Evolutionary conservation across 35 echinoderm and acorn worm genomes (phyloP), one percentile per base, ranked within the genome.

Genomic region (Acanthaster planci): DNA sequence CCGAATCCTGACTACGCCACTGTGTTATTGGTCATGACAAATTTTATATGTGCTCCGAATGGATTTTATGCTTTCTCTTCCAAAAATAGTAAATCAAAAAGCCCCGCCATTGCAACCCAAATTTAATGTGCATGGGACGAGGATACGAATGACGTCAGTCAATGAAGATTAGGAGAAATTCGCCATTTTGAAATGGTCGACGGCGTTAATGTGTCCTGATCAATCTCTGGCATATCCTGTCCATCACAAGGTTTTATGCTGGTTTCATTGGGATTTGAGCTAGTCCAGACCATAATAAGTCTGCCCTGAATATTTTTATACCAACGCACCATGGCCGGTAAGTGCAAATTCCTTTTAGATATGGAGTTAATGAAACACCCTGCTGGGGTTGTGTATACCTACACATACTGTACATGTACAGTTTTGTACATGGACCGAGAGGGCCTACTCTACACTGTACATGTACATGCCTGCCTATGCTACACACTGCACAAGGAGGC

Each of bases 181-280:
- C 90, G 90, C 90, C 90, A 92, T 92, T 92, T 92, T 92, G 90
- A 87, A 92, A 92, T 92, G 79, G 87, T 72, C 34, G 87, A 38
- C 37, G 68, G 77, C 38, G 39, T 26, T 60, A 87, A 55, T 38
- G 39, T 76, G 86, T 44, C 18, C 50, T 38, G 78, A 77, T 55
- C 82, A 78, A 92, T 92, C 84, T 77, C 56, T 76, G 18, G 3
- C 38, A 60, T 67, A 92, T 92, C 90, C n/a, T 58, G 60, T 77
- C 58, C 90, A 92, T 92, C 90, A 23, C 51, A 72, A 26, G 64
- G 23, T 68, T 76, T 60, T 87, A 39, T 81, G 39, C 29, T 37
- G 27, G 82, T 39, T 38, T 50, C 26, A 40, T 79, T 27, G 39
- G 77, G 31, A 77, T 75, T 72, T 18, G 60, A 29, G 77, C 23